A percentile compares a stretch with the other conserved stretches of the same genome.
phyloP scores from a whole-genome alignment of 2,797 vertebrate genomes.

The Amblyraja radiata region DNA sequence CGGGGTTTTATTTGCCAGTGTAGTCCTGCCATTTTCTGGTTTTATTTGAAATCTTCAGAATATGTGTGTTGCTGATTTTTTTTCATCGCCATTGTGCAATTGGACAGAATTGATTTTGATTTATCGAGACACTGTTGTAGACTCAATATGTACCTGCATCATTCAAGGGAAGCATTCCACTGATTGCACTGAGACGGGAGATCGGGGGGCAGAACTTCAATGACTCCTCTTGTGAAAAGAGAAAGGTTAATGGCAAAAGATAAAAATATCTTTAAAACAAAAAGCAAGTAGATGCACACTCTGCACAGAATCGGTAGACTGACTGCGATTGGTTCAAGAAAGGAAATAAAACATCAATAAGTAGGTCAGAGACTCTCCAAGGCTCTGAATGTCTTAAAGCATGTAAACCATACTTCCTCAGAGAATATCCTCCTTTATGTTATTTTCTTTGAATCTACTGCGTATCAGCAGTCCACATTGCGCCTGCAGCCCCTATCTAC shows the following conservation, averaged over 20 bases:
- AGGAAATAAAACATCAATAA: background rate
- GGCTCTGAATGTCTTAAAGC: background rate
- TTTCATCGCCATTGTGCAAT: background rate
- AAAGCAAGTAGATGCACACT: background rate
- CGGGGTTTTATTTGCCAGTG: background rate
- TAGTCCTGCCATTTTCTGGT: background rate
- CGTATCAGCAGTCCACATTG: background rate
- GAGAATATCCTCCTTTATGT: conserved; percentile 4
- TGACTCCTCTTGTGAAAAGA: background rate
- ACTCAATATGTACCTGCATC: background rate
- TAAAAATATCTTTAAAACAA: background rate
- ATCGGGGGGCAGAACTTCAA: background rate
- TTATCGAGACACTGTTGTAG: background rate
- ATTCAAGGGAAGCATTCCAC: background rate
- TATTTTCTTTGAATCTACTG: conserved; percentile 4
- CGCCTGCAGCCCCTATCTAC: background rate
- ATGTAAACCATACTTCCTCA: background rate
- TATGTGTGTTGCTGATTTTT: background rate
- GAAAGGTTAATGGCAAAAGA: background rate
- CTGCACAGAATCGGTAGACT: background rate
- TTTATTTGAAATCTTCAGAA: background rate
- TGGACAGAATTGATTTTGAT: background rate
- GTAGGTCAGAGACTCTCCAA: background rate
- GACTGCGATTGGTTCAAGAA: background rate
- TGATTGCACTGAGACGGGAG: background rate